Base-by-base conservation (phyloP, 2,113 vertebrate species). In the Dromiciops gliroides region DNA sequence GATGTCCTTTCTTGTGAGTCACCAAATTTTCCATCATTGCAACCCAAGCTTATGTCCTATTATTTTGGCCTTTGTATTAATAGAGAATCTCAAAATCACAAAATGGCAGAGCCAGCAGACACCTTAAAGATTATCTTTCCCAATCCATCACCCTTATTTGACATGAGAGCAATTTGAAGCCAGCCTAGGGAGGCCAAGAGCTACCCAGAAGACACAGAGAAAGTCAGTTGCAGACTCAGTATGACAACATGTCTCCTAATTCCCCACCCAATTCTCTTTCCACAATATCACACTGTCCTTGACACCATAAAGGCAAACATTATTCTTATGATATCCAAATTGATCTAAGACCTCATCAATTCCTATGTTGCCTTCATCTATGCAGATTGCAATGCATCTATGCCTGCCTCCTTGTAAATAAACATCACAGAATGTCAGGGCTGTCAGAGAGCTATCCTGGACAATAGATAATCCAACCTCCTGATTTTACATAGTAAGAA, bases 41-140 rank as follows among this genome's bases (percentile, higher is more conserved):
- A 93, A 90, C 16, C 90, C 89, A 96, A 89, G 49, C 12, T 16
- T 9, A 24, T 83, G 89, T 95, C 67, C n/a, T 83, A 44, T 83
- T 83, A 83, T 83, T 83, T 83, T 44, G 67, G 19, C n/a, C 67
- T 22, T 44, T 83, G 37, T 44, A n/a, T 44, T 83, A n/a, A 83
- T 44, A 44, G 19, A 44, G 19, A 83, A 44, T 44, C 16, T 83
- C 16, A 8, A n/a, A n/a, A 83, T 83, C 67, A 44, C 12, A 37
- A 3, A n/a, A 75, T 19, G n/a, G 37, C n/a, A 44, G 37, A 83
- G n/a, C 16, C 23, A 7, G n/a, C 67, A 83, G 19, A 16, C 19
- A 44, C 67, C 31, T 44, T 83, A 83, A 44, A 44, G 67, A 37
- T 75, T n/a, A 6, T 83, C n/a, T 83, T 83, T 44, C 67, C 37